A percentile compares a stretch with the other conserved stretches of the same genome.
phyloP scores from a whole-genome alignment of 2,113 vertebrate species.

The Paramormyrops kingsleyae region DNA sequence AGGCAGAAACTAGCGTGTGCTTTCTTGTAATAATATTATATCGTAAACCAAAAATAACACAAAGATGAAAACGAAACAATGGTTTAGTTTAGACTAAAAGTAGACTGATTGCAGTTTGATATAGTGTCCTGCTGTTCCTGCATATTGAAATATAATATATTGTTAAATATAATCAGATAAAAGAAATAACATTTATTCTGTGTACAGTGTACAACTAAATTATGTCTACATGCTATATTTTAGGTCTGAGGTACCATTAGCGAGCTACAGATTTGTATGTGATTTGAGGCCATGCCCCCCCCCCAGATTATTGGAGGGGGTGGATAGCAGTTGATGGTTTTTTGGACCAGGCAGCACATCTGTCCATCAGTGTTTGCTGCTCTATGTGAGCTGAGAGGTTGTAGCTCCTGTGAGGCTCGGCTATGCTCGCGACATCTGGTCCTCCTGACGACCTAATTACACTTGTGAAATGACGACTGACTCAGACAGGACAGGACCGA shows the following conservation, averaged over 20 bases:
- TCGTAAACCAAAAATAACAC: neutral
- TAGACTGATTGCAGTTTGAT: neutral
- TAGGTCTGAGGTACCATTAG: neutral
- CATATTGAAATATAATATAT: neutral
- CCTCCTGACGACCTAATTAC: neutral
- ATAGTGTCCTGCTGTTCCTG: neutral
- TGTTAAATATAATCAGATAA: neutral
- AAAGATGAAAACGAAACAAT: neutral
- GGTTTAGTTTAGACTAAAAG: neutral
- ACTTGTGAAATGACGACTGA: neutral
- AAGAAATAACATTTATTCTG: neutral
- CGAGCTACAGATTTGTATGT: neutral
- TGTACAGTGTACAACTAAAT: neutral
- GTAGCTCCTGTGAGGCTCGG: neutral
- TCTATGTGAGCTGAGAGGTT: neutral
- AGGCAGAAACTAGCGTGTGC: neutral
- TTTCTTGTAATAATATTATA: neutral
- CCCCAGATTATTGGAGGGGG: neutral
- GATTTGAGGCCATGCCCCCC: neutral
- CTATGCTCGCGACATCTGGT: neutral
- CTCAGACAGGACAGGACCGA: neutral
- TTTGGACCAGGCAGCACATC: neutral
- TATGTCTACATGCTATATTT: neutral
- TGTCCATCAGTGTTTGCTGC: slow-evolving; percentile 13
- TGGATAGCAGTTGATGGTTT: neutral